Percentiles rank a stretch among this genome's conserved stretches.
Evolutionary conservation across 2,113 vertebrate species (phyloP).

Genomic region (Ciconia maguari): DNA sequence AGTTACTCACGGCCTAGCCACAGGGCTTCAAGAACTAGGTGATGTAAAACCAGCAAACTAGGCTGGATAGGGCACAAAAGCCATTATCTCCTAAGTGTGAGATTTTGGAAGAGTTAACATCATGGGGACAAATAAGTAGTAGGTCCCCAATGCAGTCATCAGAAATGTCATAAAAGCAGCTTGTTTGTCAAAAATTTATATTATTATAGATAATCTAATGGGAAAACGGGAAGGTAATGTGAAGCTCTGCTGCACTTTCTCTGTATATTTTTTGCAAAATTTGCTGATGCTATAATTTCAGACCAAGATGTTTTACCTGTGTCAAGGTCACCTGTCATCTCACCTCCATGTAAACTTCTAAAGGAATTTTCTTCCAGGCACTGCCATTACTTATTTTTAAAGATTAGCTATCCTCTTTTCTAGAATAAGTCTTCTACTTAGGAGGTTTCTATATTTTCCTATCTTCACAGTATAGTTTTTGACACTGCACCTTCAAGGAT

Average conservation of each 20-base stretch:
- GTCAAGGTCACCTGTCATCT: neutral
- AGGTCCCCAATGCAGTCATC: neutral
- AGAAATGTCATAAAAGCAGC: neutral
- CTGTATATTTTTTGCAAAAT: neutral
- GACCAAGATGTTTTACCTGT: neutral
- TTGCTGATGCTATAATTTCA: neutral
- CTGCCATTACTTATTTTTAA: neutral
- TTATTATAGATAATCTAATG: neutral
- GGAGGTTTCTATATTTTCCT: neutral
- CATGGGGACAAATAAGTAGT: too few relatives aligned
- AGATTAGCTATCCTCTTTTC: neutral
- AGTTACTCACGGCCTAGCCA: neutral
- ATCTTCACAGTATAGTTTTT: neutral
- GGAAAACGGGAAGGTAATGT: neutral
- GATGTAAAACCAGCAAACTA: neutral
- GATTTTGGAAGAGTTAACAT: neutral
- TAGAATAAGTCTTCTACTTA: neutral
- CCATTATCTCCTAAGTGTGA: neutral
- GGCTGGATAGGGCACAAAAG: neutral
- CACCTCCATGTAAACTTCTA: neutral
- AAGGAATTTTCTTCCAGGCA: neutral
- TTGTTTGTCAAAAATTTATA: neutral
- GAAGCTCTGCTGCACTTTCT: neutral
- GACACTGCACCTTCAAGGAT: neutral
- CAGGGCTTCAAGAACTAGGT: rapidly evolving